Conservation (phyloP, 2,797 vertebrate species). For the Crocodylus rhombifer region DNA sequence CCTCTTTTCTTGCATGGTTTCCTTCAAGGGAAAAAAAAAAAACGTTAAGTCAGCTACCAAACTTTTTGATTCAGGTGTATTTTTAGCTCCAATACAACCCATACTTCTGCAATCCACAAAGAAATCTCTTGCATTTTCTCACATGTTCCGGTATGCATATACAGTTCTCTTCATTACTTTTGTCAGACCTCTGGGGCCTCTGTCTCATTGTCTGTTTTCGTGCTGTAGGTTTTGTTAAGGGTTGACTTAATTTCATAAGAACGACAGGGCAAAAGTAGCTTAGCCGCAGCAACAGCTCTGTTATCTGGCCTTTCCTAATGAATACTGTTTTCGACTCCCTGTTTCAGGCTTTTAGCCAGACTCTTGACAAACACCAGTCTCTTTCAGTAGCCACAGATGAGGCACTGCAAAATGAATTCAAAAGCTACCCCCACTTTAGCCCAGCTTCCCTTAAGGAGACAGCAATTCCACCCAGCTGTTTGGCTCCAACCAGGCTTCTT, state of each 20-base stretch:
- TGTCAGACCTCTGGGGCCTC: neutral
- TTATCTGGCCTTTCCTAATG: neutral
- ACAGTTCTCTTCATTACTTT: neutral
- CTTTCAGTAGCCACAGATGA: rapidly evolving
- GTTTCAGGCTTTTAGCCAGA: neutral
- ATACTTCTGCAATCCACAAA: neutral
- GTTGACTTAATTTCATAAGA: neutral
- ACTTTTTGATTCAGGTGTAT: neutral
- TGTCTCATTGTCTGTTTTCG: neutral
- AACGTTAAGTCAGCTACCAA: neutral
- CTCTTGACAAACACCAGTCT: neutral
- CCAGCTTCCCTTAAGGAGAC: neutral
- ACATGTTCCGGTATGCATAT: neutral
- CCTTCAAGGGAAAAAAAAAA: neutral
- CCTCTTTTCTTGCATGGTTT: neutral
- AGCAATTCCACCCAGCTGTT: neutral
- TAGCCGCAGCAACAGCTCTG: rapidly evolving
- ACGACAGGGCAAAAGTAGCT: neutral
- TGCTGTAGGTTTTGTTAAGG: neutral
- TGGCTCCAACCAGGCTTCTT: neutral
- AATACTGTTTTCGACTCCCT: neutral
- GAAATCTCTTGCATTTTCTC: neutral
- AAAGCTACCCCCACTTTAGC: neutral
- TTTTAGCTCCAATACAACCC: neutral
- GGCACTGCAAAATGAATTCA: neutral